Conservation (phyloP, 2,797 vertebrate species). For the Tragelaphus eurycerus region DNA sequence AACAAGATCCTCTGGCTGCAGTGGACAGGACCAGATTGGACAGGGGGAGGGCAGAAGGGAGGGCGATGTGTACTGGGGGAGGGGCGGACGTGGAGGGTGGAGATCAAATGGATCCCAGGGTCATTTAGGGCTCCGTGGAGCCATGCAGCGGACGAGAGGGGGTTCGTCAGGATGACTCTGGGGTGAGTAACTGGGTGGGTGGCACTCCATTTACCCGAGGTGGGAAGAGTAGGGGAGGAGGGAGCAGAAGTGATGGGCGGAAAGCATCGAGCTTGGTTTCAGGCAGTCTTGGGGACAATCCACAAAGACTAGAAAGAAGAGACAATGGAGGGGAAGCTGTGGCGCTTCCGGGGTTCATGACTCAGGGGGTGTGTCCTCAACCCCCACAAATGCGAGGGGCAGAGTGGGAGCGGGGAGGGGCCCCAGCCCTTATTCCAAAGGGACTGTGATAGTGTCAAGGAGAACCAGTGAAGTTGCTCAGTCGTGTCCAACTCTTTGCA, state of each 20-base stretch:
- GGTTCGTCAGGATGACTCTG: background rate
- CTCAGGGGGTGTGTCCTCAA: background rate
- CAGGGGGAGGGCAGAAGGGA: no score
- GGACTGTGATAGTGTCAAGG: background rate
- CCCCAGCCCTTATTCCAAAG: background rate
- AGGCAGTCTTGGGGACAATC: background rate
- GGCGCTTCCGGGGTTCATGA: background rate
- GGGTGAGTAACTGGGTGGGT: background rate
- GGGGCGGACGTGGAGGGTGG: rapidly evolving
- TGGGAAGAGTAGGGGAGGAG: background rate
- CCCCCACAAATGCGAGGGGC: background rate
- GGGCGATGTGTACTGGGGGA: rapidly evolving
- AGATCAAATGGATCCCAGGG: background rate
- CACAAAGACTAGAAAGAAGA: background rate
- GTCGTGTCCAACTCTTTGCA: background rate
- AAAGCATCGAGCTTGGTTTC: background rate
- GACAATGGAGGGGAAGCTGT: background rate
- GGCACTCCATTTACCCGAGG: background rate
- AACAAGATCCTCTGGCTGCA: background rate
- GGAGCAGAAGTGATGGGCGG: background rate
- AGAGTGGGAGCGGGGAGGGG: background rate
- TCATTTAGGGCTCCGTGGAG: background rate
- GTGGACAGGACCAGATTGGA: background rate
- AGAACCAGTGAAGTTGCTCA: background rate
- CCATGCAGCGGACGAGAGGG: rapidly evolving